These are phyloP conservation scores for Typhlomys cinereus DNA, from an alignment of 2,113 vertebrate genomes.

Conservation along the genomic window DNA sequence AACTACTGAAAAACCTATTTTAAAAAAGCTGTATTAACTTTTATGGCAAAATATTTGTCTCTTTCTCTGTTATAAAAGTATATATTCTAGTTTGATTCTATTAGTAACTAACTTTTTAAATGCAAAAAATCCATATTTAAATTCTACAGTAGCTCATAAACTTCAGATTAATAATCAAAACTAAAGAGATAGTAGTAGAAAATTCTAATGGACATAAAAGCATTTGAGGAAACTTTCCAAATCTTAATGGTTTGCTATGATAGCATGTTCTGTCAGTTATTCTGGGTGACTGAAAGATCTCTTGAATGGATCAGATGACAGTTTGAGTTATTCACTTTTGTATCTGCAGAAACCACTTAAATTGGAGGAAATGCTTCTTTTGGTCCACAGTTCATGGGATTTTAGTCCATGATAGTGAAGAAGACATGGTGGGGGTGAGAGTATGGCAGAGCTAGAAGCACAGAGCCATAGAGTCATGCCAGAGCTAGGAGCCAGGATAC, in stretches of 20 bases:
- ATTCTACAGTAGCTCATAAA: not conserved
- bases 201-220: not conserved
- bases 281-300: no score
- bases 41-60: not conserved
- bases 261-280: not conserved
- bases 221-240: not conserved
- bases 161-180: not conserved
- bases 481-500: no score
- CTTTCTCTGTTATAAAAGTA: not conserved
- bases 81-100: not conserved
- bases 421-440: no score
- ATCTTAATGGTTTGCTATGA: not conserved
- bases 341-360: not conserved
- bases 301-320: not conserved
- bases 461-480: no score
- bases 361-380: no score
- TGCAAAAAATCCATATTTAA: not conserved
- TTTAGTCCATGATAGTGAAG: no score
- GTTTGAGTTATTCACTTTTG: not conserved
- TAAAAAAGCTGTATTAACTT: not conserved
- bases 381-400: no score
- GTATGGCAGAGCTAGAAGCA: no score
- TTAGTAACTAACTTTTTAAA: not conserved
- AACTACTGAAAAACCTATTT: not conserved
- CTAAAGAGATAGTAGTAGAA: not conserved